A percentile compares a stretch with the other conserved stretches of the same genome.
phyloP scores from a whole-genome alignment of 1,140 invertebrate genomes.

The Chelonus insularis region DNA sequence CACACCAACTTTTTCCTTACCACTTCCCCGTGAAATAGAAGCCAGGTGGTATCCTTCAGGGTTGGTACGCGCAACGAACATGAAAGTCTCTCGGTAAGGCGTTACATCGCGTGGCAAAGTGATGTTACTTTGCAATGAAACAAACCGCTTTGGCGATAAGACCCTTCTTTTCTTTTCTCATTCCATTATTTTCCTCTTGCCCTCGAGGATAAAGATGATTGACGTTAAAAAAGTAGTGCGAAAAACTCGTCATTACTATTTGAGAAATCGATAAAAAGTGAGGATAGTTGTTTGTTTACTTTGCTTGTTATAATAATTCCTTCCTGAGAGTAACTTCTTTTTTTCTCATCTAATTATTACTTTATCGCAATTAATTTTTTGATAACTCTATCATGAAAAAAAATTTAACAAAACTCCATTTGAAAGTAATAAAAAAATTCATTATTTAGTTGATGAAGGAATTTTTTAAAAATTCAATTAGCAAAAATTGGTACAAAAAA shows the following conservation, averaged over 20 bases:
- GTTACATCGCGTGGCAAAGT: constrained; percentile 30
- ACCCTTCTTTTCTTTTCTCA: constrained; percentile 28
- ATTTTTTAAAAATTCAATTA: too few relatives aligned
- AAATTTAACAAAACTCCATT: too few relatives aligned
- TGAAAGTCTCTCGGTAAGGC: constrained; percentile 1
- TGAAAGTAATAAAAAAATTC: too few relatives aligned
- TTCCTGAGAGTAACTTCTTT: not conserved
- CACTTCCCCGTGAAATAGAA: constrained; percentile 11
- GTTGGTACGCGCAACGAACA: constrained; percentile 18
- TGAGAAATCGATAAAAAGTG: too few relatives aligned
- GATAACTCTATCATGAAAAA: too few relatives aligned
- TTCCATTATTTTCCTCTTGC: constrained; percentile 4
- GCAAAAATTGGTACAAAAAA: too few relatives aligned
- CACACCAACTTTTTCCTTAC: constrained; percentile 2
- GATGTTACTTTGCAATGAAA: constrained; percentile 34
- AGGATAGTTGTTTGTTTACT: too few relatives aligned
- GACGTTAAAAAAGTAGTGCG: too few relatives aligned
- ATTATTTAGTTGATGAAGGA: too few relatives aligned
- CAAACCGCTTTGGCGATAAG: constrained; percentile 32
- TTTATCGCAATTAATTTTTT: too few relatives aligned
- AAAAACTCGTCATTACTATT: too few relatives aligned
- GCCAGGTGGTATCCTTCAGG: constrained; percentile 23
- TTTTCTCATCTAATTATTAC: too few relatives aligned
- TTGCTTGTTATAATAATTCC: not conserved
- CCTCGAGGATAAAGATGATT: not conserved